phyloP scores from a whole-genome alignment of 2,888 invertebrate species.

The Isotomurus palustris region DNA sequence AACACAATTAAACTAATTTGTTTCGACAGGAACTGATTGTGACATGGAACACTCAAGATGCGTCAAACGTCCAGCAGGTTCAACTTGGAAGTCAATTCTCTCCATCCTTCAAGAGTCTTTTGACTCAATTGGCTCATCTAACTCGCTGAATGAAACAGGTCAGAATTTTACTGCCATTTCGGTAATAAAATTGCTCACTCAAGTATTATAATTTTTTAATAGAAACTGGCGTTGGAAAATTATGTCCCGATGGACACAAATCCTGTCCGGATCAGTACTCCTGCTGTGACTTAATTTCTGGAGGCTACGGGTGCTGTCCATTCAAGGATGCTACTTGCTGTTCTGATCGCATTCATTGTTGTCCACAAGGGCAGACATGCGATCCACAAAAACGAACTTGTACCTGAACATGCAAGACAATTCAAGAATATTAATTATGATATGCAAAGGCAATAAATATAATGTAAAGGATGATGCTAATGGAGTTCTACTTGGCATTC shows the following conservation, averaged over 20 bases:
- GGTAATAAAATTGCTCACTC: no score
- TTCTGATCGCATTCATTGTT: conserved; percentile 28
- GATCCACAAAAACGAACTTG: neutral
- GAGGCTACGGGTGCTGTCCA: conserved; percentile 26
- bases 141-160: no score
- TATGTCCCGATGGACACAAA: conserved; percentile 20
- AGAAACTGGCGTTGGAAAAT: neutral
- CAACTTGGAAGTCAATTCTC: no score
- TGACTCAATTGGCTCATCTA: no score
- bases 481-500: no score
- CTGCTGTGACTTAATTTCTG: conserved; percentile 18
- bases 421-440: no score
- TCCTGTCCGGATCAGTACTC: conserved; percentile 24
- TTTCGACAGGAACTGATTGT: neutral
- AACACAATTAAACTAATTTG: neutral
- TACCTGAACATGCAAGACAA: neutral
- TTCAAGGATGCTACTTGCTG: conserved; percentile 24
- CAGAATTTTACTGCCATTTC: no score
- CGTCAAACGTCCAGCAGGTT: neutral
- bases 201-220: neutral
- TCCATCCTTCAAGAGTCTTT: no score
- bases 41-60: neutral
- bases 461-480: neutral
- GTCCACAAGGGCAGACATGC: conserved; percentile 20
- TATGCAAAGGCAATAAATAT: neutral